These are phyloP conservation scores for Idaea dimidiata DNA, from an alignment of 2,888 invertebrate species.

Conservation along the genomic window DNA sequence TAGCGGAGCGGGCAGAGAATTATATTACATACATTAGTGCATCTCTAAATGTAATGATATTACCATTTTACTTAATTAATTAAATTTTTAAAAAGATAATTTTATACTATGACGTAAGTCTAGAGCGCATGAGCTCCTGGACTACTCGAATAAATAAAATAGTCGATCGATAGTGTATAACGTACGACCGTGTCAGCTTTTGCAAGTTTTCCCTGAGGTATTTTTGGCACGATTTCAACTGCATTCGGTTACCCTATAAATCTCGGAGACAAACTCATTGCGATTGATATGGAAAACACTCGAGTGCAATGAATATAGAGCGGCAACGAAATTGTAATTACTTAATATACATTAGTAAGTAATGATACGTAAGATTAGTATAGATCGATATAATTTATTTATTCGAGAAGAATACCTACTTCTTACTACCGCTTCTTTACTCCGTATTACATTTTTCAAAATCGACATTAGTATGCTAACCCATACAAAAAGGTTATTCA, in stretches of 20 bases:
- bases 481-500: too few relatives aligned
- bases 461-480: too few relatives aligned
- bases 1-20: too few relatives aligned
- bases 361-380: too few relatives aligned
- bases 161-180: background rate
- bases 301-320: background rate
- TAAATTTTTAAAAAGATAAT: too few relatives aligned
- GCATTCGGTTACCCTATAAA: constrained; percentile 31
- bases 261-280: constrained; percentile 28
- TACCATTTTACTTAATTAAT: too few relatives aligned
- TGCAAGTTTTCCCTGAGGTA: constrained; percentile 4
- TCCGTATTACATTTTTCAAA: too few relatives aligned
- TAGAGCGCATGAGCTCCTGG: background rate
- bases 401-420: too few relatives aligned
- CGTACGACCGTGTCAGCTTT: background rate
- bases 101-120: background rate
- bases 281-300: constrained; percentile 27
- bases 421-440: too few relatives aligned
- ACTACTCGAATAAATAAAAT: background rate
- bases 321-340: background rate
- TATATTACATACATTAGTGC: too few relatives aligned
- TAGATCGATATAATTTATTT: too few relatives aligned
- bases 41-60: too few relatives aligned
- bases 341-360: background rate
- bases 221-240: constrained; percentile 34